Evolutionary conservation across 2,113 vertebrate genomes (phyloP), one percentile per base, ranked within the genome.

Genomic region (Bubo bubo): DNA sequence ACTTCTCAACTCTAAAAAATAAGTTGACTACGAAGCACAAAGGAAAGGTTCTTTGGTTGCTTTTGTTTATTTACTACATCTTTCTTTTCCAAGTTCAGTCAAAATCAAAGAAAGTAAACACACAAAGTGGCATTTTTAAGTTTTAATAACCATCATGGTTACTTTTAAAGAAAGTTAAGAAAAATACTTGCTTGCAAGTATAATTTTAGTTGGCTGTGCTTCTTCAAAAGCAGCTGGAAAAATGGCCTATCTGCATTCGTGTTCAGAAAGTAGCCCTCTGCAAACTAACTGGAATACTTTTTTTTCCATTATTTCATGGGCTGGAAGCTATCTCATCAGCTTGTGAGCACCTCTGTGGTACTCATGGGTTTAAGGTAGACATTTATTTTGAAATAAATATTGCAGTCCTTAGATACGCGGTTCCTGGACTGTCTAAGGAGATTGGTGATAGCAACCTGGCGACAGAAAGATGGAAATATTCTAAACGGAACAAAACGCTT

Each of bases 401-500:
- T 79, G 12, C 2, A 4, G 10, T 58, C 7, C 41, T 90, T 39
- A 85, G 37, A 71, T 12, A 50, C 5, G 4, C 16, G 21, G 7
- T 63, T 97, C 56, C 81, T 68, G 53, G 75, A 79, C 76, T 55
- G 37, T 43, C 67, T 73, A 53, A 96, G 52, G n/a, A 74, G 49
- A 86, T 86, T 8, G 1, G 14, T 34, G 64, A 32, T 23, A 88
- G 64, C 49, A 66, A 22, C 30, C 28, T 93, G 73, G 55, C 56
- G 93, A 73, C 39, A 63, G 32, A 88, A 89, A 94, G 76, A 87
- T 60, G 55, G 52, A 95, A 95, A 85, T 18, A 62, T 34, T 86
- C 63, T 63, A 84, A 96, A 82, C 53, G 77, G 68, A 94, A 95
- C 19, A 88, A 93, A 97, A 95, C 43, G 7, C 14, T 72, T 72